Evolutionary conservation across 1,140 invertebrate genomes (phyloP).

Genomic region (Paracyclopina nana): DNA sequence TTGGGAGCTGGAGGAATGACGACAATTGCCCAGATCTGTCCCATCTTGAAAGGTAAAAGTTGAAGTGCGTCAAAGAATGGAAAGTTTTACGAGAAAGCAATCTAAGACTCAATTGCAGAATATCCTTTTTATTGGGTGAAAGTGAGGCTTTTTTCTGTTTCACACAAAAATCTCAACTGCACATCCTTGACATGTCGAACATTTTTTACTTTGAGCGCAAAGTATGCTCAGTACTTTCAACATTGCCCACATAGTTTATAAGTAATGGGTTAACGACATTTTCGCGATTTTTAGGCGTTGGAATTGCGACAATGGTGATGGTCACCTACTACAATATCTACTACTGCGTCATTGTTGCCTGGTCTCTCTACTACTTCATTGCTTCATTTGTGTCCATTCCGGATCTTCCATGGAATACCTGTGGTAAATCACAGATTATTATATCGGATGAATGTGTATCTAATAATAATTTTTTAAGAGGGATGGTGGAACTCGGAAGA

Average conservation of each 20-base stretch:
- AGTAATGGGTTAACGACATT: neutral
- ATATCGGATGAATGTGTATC: too few species aligned
- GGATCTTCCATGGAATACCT: slow-evolving; percentile 23
- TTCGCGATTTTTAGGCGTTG: slow-evolving; percentile 40
- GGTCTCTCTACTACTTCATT: slow-evolving; percentile 32
- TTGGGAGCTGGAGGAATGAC: slow-evolving; percentile 84
- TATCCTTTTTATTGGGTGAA: too few species aligned
- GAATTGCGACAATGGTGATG: slow-evolving; percentile 47
- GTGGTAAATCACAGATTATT: too few species aligned
- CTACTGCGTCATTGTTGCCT: slow-evolving; percentile 34
- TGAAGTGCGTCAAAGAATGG: too few species aligned
- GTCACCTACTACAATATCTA: slow-evolving; percentile 45
- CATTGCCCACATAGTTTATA: neutral
- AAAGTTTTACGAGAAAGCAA: too few species aligned
- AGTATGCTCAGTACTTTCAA: neutral
- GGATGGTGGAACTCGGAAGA: slow-evolving; percentile 35
- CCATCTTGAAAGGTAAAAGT: slow-evolving; percentile 72
- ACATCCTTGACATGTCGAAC: too few species aligned
- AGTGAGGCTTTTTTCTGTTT: too few species aligned
- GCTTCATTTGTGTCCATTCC: slow-evolving; percentile 25
- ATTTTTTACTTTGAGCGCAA: neutral
- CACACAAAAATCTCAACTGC: too few species aligned
- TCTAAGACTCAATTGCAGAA: too few species aligned
- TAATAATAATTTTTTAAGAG: slow-evolving; percentile 28
- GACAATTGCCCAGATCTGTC: slow-evolving; percentile 82